Evolutionary conservation across 2,888 invertebrate genomes (phyloP), one percentile per base, ranked within the genome.

Genomic region (Drosophila yooni): DNA sequence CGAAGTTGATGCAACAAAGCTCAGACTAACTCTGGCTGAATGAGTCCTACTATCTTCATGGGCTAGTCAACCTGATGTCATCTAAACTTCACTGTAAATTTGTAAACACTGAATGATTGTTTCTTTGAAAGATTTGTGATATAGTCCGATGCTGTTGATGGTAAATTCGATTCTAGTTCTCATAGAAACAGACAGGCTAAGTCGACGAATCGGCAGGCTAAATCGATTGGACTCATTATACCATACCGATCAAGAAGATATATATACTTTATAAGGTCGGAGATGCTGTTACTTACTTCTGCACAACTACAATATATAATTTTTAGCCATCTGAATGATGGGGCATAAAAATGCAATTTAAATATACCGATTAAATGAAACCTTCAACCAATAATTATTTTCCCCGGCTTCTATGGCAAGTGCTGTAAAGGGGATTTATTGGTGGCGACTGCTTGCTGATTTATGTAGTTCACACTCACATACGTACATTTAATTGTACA

Each of bases 341-440:
- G 33, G 33, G 8, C 18, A 38, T 38, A 18, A 38, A 38, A 18
- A 8, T 18, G 18, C 38, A 4, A 7, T 18, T 43, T 43, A 43
- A 43, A 43, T 43, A 21, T 21, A 11, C 43, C 21, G 21, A 43
- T 40, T 40, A 18, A n/a, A 40, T 40, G 38, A 40, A 40, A 40
- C 38, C 38, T 2, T n/a, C 29, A 51, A 51, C 52, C 21, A 34
- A 53, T 53, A 53, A 53, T 53, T 15, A 34, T 34, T 25, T 21
- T 8, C 33, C 31, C 10, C 11, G n/a, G 18, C 29, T 50, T 13
- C 48, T 15, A 4, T 15, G 13, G 11, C 29, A 7, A 31, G 6
- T 27, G 18, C 50, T 50, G 10, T 6, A 51, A 51, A n/a, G 11
- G 21, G 33, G 31, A 29, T 38, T 31, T 31, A 31, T 13, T 31